Percentiles rank a stretch among this genome's conserved stretches.
Evolutionary conservation across 2,888 invertebrate genomes (phyloP).

Genomic region (Teinopalpus imperialis): DNA sequence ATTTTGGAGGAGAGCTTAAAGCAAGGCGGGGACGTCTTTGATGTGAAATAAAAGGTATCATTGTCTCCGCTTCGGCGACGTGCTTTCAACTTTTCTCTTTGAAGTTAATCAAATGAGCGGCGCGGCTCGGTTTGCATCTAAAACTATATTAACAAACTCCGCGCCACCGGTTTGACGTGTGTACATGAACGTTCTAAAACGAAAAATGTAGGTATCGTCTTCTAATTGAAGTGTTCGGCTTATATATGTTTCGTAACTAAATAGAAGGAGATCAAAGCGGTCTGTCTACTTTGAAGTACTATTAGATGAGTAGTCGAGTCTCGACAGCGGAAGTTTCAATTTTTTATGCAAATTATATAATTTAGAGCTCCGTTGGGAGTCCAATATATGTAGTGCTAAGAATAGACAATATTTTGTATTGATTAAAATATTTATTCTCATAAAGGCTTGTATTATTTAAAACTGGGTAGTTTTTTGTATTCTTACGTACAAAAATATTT

Average conservation of each 20-base stretch:
- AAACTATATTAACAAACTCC: slow-evolving; percentile 59
- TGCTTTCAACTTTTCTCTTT: slow-evolving; percentile 67
- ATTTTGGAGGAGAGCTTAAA: slow-evolving; percentile 47
- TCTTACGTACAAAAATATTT: no score
- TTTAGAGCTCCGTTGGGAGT: slow-evolving; percentile 5
- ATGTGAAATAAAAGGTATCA: slow-evolving; percentile 70
- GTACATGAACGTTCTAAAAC: slow-evolving; percentile 46
- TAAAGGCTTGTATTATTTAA: no score
- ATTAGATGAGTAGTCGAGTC: slow-evolving; percentile 38
- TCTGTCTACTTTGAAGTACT: slow-evolving; percentile 61
- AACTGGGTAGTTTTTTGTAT: no score
- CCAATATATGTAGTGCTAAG: not conserved
- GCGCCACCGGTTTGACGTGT: slow-evolving; percentile 47
- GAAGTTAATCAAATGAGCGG: slow-evolving; percentile 69
- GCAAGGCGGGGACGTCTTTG: slow-evolving; percentile 56
- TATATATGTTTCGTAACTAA: slow-evolving; percentile 56
- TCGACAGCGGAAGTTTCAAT: slow-evolving; percentile 44
- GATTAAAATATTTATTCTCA: no score
- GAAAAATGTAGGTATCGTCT: slow-evolving; percentile 52
- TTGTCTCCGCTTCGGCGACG: slow-evolving; percentile 63
- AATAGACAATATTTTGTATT: not conserved
- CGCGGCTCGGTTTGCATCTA: slow-evolving; percentile 56
- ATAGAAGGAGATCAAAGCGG: slow-evolving; percentile 66
- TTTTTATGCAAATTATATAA: slow-evolving; percentile 31
- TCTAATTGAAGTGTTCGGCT: slow-evolving; percentile 58